Conservation (phyloP, 2,888 invertebrate species). For the Conus canariensis region DNA sequence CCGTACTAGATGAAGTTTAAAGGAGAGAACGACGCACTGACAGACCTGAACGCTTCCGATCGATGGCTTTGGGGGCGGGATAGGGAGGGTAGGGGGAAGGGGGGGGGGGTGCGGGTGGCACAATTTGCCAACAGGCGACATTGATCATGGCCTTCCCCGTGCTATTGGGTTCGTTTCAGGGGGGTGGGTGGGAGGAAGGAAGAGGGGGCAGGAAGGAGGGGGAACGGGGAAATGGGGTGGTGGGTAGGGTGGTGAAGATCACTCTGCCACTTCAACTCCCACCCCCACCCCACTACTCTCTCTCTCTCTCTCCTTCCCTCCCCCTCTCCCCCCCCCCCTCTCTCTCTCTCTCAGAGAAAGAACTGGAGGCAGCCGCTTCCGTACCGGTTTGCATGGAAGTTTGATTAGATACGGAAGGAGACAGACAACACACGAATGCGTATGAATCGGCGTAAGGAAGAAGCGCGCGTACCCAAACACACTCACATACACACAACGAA, state of each 20-base stretch:
- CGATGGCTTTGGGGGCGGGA: background rate
- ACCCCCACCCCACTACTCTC: background rate
- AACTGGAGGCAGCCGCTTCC: too few species aligned
- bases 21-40: background rate
- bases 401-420: background rate
- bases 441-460: background rate
- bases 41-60: background rate
- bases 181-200: background rate
- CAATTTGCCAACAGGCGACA: background rate
- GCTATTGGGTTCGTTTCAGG: background rate
- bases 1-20: too few species aligned
- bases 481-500: background rate
- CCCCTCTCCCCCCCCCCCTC: too few species aligned
- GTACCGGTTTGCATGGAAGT: too few species aligned
- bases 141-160: background rate
- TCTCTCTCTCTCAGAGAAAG: background rate
- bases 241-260: too few species aligned
- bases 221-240: too few species aligned
- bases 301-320: too few species aligned
- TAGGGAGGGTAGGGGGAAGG: background rate
- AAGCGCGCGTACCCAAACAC: background rate
- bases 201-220: background rate
- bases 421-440: background rate
- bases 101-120: background rate
- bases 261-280: too few species aligned